phyloP scores from a whole-genome alignment of 2,888 invertebrate genomes.

The Anthoptus insignis region DNA sequence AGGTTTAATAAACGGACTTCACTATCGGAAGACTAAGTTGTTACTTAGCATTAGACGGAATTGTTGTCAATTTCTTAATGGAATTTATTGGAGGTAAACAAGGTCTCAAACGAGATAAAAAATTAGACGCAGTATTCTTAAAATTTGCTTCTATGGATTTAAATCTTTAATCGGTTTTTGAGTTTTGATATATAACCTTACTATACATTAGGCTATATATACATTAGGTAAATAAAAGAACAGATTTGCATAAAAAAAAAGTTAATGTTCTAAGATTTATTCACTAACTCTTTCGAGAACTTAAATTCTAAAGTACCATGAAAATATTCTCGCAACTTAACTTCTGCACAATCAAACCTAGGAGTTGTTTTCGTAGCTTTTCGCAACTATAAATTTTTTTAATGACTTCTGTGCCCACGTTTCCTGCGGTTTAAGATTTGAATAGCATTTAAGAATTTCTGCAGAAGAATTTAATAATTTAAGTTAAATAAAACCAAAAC shows the following conservation, averaged over 20 bases:
- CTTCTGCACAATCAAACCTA: constrained; percentile 31
- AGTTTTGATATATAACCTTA: no score
- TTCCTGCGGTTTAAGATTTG: constrained; percentile 22
- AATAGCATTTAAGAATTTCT: constrained; percentile 5
- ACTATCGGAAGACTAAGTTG: no score
- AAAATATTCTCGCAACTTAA: constrained; percentile 35
- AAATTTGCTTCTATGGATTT: no score
- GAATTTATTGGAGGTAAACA: no score
- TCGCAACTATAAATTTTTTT: constrained; percentile 30
- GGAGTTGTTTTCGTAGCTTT: constrained; percentile 33
- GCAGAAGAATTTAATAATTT: background rate
- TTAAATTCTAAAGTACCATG: constrained; percentile 34
- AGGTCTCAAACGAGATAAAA: no score
- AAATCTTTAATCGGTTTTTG: no score
- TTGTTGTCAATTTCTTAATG: no score
- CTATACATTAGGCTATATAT: no score
- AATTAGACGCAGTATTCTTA: no score
- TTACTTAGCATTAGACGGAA: no score
- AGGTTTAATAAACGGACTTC: no score
- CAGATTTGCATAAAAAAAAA: constrained; percentile 22
- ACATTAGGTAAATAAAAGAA: constrained; percentile 2
- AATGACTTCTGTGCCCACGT: constrained; percentile 27
- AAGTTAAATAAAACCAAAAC: no score
- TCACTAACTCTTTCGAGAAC: constrained; percentile 29
- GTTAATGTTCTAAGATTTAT: constrained; percentile 34